These are phyloP conservation scores for Nezara viridula DNA, from an alignment of 2,888 invertebrate genomes.

Conservation along the genomic window DNA sequence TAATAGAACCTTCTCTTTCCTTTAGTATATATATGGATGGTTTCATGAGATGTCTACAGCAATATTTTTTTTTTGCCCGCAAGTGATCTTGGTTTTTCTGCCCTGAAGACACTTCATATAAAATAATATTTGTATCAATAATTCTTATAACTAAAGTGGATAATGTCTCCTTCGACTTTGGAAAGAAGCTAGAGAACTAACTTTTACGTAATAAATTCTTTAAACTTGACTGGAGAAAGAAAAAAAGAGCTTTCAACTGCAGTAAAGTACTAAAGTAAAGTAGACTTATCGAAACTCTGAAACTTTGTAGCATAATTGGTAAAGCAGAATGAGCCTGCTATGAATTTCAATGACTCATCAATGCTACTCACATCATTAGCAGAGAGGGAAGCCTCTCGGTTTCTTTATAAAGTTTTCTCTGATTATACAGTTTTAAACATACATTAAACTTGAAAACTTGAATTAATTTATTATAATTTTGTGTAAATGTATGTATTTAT, in stretches of 20 bases:
- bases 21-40: too few relatives aligned
- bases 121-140: too few relatives aligned
- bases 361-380: neutral
- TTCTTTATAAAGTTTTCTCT: neutral
- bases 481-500: neutral
- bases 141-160: neutral
- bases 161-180: too few relatives aligned
- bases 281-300: neutral
- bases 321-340: slow-evolving; percentile 10
- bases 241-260: slow-evolving; percentile 41
- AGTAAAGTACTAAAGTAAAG: neutral
- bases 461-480: neutral
- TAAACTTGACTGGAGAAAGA: neutral
- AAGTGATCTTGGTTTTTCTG: too few relatives aligned
- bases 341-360: slow-evolving; percentile 40
- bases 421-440: slow-evolving; percentile 1
- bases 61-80: too few relatives aligned
- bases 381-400: neutral
- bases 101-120: too few relatives aligned
- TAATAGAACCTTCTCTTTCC: too few relatives aligned
- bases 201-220: slow-evolving; percentile 18
- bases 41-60: too few relatives aligned
- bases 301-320: slow-evolving; percentile 25
- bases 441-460: neutral
- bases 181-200: neutral